Conservation (phyloP, 2,113 vertebrate genomes). For the Suricata suricatta region DNA sequence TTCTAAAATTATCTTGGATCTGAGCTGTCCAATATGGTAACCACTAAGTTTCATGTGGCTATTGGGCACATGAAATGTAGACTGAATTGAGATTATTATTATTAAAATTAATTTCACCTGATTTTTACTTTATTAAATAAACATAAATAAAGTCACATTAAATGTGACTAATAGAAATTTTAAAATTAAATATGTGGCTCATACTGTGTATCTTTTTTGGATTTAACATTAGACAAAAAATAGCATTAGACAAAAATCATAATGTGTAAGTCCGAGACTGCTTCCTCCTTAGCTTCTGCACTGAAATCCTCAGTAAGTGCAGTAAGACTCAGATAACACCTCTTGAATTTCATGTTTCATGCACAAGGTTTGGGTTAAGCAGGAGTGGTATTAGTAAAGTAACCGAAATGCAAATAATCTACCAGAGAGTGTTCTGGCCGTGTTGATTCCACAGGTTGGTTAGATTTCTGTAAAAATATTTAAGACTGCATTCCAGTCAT, state of each 20-base stretch:
- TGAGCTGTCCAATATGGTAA: not conserved
- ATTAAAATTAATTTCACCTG: slow-evolving; percentile 37
- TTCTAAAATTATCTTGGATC: not conserved
- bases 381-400: not conserved
- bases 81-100: not conserved
- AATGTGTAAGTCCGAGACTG: not conserved
- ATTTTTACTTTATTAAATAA: slow-evolving; percentile 34
- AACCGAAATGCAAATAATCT: not conserved
- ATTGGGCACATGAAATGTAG: not conserved
- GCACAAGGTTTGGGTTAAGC: not conserved
- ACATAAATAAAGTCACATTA: not conserved
- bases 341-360: not conserved
- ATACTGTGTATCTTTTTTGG: not conserved
- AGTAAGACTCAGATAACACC: not conserved
- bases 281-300: not conserved
- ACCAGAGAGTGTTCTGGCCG: not conserved
- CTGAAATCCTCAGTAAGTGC: not conserved
- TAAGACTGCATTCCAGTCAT: not conserved
- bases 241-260: not conserved
- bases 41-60: not conserved
- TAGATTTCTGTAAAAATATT: not conserved
- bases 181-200: not conserved
- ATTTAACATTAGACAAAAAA: not conserved
- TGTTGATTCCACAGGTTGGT: not conserved
- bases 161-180: not conserved